A percentile compares a stretch with the other conserved stretches of the same genome.
These are phyloP conservation scores for Neogobius melanostomus DNA, from an alignment of 2,113 vertebrate species.

Conservation along the genomic window DNA sequence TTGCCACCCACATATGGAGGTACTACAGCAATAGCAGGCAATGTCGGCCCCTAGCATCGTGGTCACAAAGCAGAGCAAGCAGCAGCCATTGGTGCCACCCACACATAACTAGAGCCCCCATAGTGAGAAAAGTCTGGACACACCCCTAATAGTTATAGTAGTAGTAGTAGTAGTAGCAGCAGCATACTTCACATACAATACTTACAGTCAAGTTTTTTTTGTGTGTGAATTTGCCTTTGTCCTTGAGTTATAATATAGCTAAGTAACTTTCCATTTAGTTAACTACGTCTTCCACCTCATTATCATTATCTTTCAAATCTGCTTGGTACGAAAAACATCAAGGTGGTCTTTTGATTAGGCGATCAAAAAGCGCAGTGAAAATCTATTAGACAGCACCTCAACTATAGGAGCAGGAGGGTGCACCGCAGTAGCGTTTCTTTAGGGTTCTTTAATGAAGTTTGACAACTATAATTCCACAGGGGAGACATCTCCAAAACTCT, in stretches of 20 bases:
- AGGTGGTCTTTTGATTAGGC: slow-evolving; percentile 49
- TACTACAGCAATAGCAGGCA: no score
- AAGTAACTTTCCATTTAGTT: neutral
- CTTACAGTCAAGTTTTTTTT: neutral
- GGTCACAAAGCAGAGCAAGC: no score
- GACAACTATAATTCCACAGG: slow-evolving; percentile 40
- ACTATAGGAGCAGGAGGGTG: slow-evolving; percentile 38
- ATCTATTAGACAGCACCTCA: slow-evolving; percentile 60
- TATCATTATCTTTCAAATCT: slow-evolving; percentile 38
- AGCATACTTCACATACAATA: no score
- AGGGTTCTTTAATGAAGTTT: slow-evolving; percentile 42
- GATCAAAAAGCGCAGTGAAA: slow-evolving; percentile 44
- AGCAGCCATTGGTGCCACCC: no score
- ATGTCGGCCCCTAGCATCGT: no score
- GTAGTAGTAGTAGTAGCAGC: no score
- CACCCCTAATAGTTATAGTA: no score
- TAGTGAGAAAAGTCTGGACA: no score
- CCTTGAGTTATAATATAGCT: neutral
- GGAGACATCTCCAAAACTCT: slow-evolving; percentile 16
- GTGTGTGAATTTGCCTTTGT: neutral
- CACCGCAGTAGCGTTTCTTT: slow-evolving; percentile 28
- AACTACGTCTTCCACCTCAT: neutral
- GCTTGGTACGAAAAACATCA: slow-evolving; percentile 25
- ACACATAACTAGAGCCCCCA: no score
- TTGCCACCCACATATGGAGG: no score